Base-by-base conservation (phyloP, 92 coral and sea anemone genomes). In the Zoanthus solanderi region DNA sequence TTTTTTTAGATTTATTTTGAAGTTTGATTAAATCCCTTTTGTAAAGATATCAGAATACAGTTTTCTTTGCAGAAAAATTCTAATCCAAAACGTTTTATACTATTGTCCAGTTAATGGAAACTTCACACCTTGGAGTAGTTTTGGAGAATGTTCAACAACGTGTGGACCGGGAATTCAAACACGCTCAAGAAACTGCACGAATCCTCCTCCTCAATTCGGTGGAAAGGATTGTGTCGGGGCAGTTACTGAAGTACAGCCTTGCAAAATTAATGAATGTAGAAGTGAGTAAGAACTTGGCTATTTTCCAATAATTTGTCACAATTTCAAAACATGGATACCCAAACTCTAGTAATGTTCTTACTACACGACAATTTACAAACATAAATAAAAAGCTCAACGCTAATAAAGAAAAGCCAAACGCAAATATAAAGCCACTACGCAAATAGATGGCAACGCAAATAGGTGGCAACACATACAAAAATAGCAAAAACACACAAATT, bases 161-260 rank as follows among this genome's bases (percentile, higher is more conserved):
- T 87, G 90, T 48, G 84, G 77, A 75, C 76, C 75, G 46, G 44
- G 79, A 87, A 74, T 29, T 28, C 83, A 74, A 10, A 72, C 58
- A 13, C 66, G 89, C 16, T 10, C 37, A 0, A 57, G 65, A 57
- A 57, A 3, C 17, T 57, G 65, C 65, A 57, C 65, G 15, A 57
- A 57, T 17, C 65, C 65, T 11, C 65, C 65, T 57, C 65, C 65
- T 17, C 65, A 57, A 17, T 57, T 57, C 7, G 65, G 65, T 57
- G 65, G 14, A 57, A 57, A 57, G 4, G 65, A 57, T 57, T 57
- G 65, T 17, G 65, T 18, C 17, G 72, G 72, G 34, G 32, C 0
- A 7, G 5, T 0, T 2, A n/a, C 29, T 66, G 72, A 66, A 29
- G 9, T 5, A n/a, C 30, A n/a, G 13, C 32, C 12, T n/a, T 29